Conservation (phyloP, 2,888 invertebrate genomes). For the Eupithecia insigniata region DNA sequence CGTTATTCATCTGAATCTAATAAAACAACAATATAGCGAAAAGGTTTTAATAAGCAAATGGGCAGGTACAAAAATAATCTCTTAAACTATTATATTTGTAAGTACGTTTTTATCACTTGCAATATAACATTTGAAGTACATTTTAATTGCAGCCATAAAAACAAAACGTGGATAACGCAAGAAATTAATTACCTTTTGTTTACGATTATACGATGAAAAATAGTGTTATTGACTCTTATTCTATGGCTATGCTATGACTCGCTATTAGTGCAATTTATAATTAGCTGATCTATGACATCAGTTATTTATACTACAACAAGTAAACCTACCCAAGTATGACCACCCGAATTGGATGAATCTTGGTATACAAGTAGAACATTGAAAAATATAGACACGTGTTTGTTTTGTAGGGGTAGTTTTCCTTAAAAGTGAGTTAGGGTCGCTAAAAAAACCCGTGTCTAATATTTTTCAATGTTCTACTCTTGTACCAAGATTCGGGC, state of each 20-base stretch:
- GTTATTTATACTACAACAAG: not conserved
- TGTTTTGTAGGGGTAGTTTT: too few species aligned
- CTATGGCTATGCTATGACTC: not conserved
- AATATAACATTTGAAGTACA: conserved; percentile 17
- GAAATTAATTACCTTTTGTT: not conserved
- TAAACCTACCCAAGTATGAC: too few species aligned
- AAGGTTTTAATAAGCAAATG: conserved; percentile 55
- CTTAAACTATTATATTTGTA: conserved; percentile 48
- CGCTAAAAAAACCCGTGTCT: too few species aligned
- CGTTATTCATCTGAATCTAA: conserved; percentile 34
- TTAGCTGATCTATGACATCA: not conserved
- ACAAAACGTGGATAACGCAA: not conserved
- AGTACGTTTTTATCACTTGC: conserved; percentile 47
- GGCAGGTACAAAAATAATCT: conserved; percentile 58
- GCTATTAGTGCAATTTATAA: not conserved
- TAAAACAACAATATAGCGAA: conserved; percentile 58
- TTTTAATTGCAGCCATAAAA: conserved; percentile 5
- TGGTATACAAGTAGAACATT: too few species aligned
- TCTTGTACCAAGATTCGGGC: too few species aligned
- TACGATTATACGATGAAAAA: not conserved
- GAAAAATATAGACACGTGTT: too few species aligned
- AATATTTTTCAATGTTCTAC: too few species aligned
- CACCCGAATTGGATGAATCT: too few species aligned
- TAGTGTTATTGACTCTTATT: not conserved
- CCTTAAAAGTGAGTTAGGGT: too few species aligned